Evolutionary conservation across 2,797 vertebrate species (phyloP).

Genomic region (Gobio occitaniae): DNA sequence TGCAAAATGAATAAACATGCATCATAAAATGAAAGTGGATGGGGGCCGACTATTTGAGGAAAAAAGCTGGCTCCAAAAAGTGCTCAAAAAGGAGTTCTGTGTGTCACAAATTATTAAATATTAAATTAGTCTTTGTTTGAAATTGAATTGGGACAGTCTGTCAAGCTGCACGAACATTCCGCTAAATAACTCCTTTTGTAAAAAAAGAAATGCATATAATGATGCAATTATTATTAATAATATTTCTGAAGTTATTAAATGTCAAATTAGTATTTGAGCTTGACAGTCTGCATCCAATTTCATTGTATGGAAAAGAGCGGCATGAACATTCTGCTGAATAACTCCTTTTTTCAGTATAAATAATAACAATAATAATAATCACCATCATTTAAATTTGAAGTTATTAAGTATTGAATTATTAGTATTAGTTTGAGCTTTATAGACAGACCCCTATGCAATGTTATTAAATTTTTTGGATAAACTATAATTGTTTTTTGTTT

Average conservation of each 20-base stretch:
- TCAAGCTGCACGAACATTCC: not conserved
- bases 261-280: not conserved
- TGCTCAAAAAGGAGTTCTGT: not conserved
- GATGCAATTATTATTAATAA: not conserved
- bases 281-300: not conserved
- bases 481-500: not conserved
- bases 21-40: not conserved
- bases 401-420: not conserved
- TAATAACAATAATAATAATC: not conserved
- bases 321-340: not conserved
- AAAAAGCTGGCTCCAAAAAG: not conserved
- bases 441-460: not conserved
- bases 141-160: not conserved
- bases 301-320: not conserved
- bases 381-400: not conserved
- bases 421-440: not conserved
- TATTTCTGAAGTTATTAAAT: not conserved
- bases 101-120: not conserved
- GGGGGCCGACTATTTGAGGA: not conserved
- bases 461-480: not conserved
- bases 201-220: not conserved
- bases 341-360: not conserved
- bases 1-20: too few relatives aligned
- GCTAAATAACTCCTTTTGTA: not conserved
- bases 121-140: not conserved